Conservation (phyloP, 2,113 vertebrate species). For the Actenoides lindsayi region DNA sequence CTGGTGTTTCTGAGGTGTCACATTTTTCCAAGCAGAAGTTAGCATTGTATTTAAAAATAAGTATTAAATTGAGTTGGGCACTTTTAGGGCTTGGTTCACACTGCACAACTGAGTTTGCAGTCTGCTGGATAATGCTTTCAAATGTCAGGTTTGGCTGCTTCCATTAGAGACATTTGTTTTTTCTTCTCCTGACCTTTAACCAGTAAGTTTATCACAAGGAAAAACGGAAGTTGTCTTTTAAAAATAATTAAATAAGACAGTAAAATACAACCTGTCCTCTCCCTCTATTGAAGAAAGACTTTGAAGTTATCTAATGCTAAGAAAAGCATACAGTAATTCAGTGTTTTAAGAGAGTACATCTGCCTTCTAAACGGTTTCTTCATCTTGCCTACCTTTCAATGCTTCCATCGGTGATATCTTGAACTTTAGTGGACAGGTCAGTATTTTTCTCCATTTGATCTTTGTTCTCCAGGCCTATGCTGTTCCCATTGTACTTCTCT, state of each 20-base stretch:
- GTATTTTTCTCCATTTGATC: constrained; percentile 64
- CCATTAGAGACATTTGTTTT: neutral
- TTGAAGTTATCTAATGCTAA: neutral
- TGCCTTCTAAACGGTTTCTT: neutral
- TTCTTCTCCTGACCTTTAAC: neutral
- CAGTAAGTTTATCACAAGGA: neutral
- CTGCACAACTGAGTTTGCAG: neutral
- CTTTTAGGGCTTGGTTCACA: neutral
- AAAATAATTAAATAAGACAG: neutral
- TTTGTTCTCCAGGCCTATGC: constrained; percentile 71
- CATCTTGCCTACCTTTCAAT: constrained; percentile 78
- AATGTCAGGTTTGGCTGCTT: neutral
- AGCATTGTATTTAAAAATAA: neutral
- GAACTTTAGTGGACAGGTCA: constrained; percentile 73
- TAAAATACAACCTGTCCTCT: neutral
- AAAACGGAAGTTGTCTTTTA: neutral
- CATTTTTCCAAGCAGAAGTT: neutral
- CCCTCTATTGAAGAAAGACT: neutral
- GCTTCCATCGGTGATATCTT: constrained; percentile 69
- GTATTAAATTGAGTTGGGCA: neutral
- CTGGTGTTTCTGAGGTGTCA: neutral
- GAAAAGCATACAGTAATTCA: neutral
- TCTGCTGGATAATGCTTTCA: neutral
- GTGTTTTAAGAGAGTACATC: neutral
- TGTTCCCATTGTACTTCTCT: constrained; percentile 84